Conservation (phyloP, 2,797 vertebrate genomes). For the Phataginus tetradactyla region DNA sequence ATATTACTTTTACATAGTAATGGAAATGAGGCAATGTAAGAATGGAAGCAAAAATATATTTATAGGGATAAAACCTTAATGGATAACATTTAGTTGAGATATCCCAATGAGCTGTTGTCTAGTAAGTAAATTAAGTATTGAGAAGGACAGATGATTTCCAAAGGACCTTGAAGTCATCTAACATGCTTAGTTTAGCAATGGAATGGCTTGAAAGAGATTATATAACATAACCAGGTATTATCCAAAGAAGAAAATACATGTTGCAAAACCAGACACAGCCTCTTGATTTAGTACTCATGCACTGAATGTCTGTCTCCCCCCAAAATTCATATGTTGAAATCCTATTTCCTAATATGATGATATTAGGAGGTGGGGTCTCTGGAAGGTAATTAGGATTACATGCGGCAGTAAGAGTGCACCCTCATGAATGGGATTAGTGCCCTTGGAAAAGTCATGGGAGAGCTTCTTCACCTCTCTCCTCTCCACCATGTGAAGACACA, state of each 20-base stretch:
- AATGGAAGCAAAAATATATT: not conserved
- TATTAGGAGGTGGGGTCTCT: not conserved
- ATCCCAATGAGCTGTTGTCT: not conserved
- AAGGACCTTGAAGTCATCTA: not conserved
- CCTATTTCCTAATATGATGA: not conserved
- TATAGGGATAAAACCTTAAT: not conserved
- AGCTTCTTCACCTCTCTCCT: not conserved
- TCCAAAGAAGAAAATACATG: not conserved
- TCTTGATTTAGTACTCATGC: not conserved
- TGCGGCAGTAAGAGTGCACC: too few species aligned
- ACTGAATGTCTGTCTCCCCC: not conserved
- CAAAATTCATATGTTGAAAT: not conserved
- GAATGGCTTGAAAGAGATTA: not conserved
- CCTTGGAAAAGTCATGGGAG: not conserved
- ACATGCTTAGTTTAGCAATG: not conserved
- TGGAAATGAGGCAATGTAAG: not conserved
- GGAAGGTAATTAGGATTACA: not conserved
- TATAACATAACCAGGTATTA: not conserved
- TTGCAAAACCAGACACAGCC: not conserved
- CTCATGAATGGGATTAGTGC: not conserved
- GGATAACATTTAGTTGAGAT: not conserved
- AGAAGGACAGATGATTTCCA: not conserved
- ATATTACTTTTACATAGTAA: not conserved
- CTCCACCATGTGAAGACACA: not conserved
- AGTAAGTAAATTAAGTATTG: not conserved